These are phyloP conservation scores for Neotragus moschatus DNA, from an alignment of 2,113 vertebrate species.

Conservation along the genomic window DNA sequence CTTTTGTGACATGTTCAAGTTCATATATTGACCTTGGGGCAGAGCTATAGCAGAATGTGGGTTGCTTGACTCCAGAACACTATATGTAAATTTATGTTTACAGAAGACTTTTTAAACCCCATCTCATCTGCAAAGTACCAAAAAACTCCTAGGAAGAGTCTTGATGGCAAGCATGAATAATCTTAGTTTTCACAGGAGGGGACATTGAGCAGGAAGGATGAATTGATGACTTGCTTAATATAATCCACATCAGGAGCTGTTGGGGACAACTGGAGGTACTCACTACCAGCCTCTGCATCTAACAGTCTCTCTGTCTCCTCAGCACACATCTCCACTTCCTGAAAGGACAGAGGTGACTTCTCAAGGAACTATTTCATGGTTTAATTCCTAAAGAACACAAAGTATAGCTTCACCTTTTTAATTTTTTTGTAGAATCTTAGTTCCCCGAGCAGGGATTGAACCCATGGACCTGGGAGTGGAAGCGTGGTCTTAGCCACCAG, in stretches of 20 bases:
- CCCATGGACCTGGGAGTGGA: background rate
- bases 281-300: no score
- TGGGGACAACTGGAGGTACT: background rate
- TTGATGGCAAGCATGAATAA: background rate
- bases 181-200: background rate
- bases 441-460: background rate
- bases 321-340: background rate
- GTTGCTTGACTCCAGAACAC: background rate
- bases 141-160: background rate
- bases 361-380: background rate
- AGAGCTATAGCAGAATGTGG: background rate
- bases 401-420: background rate
- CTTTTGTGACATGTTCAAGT: background rate
- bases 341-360: background rate
- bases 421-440: background rate
- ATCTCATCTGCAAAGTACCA: background rate
- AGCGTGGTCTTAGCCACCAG: background rate
- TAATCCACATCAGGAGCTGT: background rate
- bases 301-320: background rate
- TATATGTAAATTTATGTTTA: background rate
- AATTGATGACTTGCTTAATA: constrained; percentile 22
- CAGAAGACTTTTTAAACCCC: background rate
- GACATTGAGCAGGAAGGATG: background rate
- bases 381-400: background rate
- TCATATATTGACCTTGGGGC: background rate